Evolutionary conservation across 2,113 vertebrate genomes (phyloP).

Genomic region (Syngnathoides biaculeatus): DNA sequence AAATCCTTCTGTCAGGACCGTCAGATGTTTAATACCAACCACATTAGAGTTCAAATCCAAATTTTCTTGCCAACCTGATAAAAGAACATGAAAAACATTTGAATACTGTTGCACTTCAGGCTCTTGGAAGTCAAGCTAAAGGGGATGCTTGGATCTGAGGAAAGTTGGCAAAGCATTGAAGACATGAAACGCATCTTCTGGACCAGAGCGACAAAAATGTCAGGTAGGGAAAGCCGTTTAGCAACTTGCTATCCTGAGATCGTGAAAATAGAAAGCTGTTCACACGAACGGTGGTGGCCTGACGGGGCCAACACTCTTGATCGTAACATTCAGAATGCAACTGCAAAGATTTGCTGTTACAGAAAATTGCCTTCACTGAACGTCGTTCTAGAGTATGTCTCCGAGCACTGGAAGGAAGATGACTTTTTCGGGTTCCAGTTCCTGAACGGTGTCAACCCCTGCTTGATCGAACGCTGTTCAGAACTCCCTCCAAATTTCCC

Average conservation of each 20-base stretch:
- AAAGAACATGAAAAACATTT: no score
- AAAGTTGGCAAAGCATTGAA: slow-evolving; percentile 46
- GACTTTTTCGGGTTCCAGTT: slow-evolving; percentile 89
- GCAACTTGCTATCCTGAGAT: no score
- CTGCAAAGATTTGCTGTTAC: no score
- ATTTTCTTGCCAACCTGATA: no score
- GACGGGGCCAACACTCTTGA: no score
- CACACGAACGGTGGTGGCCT: no score
- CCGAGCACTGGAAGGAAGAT: slow-evolving; percentile 72
- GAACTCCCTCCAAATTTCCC: slow-evolving; percentile 82
- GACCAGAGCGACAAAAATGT: slow-evolving; percentile 34
- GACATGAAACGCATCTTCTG: slow-evolving; percentile 38
- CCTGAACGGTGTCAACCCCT: slow-evolving; percentile 84
- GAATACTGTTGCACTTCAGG: slow-evolving; percentile 16
- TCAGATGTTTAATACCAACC: no score
- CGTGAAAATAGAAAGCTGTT: no score
- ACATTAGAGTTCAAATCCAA: no score
- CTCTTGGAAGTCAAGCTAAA: slow-evolving; percentile 40
- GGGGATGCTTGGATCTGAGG: slow-evolving; percentile 19
- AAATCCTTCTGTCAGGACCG: no score
- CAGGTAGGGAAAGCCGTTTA: slow-evolving; percentile 27
- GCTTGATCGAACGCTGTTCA: slow-evolving; percentile 77
- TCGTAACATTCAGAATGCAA: neutral
- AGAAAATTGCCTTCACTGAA: neutral
- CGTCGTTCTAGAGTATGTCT: slow-evolving; percentile 76